Evolutionary conservation across 2,888 invertebrate genomes (phyloP).

Genomic region (Caenorhabditis virilis): DNA sequence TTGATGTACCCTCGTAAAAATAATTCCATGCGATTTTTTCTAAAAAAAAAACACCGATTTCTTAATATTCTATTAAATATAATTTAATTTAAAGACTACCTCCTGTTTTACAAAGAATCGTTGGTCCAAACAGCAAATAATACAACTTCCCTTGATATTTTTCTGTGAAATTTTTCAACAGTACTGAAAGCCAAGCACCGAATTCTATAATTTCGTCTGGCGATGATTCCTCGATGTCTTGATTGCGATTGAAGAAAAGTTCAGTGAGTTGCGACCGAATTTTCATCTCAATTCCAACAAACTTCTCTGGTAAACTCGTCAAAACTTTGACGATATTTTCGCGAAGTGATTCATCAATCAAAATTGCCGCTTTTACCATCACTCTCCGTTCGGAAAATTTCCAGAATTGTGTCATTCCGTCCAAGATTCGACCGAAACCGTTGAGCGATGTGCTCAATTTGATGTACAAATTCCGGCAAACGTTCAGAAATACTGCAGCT

Average conservation of each 20-base stretch:
- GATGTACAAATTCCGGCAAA: conserved; percentile 28
- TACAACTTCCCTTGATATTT: conserved; percentile 31
- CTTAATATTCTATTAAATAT: neutral
- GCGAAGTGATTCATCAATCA: conserved; percentile 26
- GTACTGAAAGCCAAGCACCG: conserved; percentile 26
- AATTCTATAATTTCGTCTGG: conserved; percentile 28
- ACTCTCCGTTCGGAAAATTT: conserved; percentile 21
- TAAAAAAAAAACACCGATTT: neutral
- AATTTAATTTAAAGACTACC: neutral
- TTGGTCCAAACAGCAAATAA: conserved; percentile 28
- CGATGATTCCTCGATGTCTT: conserved; percentile 20
- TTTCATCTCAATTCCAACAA: conserved; percentile 18
- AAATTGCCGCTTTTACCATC: conserved; percentile 32
- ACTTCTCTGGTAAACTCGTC: conserved; percentile 9
- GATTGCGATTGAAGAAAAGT: conserved; percentile 22
- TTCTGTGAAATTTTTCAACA: conserved; percentile 15
- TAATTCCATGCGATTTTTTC: conserved; percentile 27
- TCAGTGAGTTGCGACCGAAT: conserved; percentile 28
- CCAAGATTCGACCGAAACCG: conserved; percentile 26
- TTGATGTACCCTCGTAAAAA: conserved; percentile 12
- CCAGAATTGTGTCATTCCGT: conserved; percentile 20
- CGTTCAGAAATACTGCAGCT: conserved; percentile 25
- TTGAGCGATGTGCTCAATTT: conserved; percentile 12
- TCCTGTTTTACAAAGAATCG: conserved; percentile 13
- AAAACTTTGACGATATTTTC: conserved; percentile 11